phyloP scores from a whole-genome alignment of 2,113 vertebrate genomes.

The Chaetodon trifascialis region DNA sequence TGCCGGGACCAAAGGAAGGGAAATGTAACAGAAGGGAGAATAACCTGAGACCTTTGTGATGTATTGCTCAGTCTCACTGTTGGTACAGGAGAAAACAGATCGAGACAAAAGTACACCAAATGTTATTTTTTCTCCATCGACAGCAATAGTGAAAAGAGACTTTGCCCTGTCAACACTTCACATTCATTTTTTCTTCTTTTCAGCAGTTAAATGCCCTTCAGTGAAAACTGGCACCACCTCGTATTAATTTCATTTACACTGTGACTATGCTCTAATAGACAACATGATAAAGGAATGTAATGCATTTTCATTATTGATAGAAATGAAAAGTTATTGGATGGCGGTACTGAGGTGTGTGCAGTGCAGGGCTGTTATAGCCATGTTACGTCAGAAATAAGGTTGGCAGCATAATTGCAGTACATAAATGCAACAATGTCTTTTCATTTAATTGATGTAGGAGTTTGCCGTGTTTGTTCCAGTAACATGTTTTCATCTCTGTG shows the following conservation, averaged over 20 bases:
- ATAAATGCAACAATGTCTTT: neutral
- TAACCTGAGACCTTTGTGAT: conserved; percentile 34
- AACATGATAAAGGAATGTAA: neutral
- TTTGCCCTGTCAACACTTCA: conserved; percentile 46
- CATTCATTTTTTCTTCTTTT: conserved; percentile 23
- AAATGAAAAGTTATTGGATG: neutral
- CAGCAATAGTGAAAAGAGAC: conserved; percentile 45
- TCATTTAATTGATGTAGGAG: conserved; percentile 3
- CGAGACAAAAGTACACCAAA: conserved; percentile 51
- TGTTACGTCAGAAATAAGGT: neutral
- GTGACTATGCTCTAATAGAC: neutral
- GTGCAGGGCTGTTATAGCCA: neutral
- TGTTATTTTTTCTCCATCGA: conserved; percentile 60
- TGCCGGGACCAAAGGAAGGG: neutral
- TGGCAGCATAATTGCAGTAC: neutral
- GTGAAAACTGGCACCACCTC: too few species aligned
- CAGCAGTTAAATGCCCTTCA: too few species aligned
- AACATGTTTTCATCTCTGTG: conserved; percentile 5
- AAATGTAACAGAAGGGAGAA: conserved; percentile 7
- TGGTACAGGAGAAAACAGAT: conserved; percentile 10
- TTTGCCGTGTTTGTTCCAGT: conserved; percentile 5
- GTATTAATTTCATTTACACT: conserved; percentile 2
- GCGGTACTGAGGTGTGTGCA: neutral
- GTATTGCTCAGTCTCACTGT: conserved; percentile 32
- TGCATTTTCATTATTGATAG: conserved; percentile 14